Evolutionary conservation across 1,140 invertebrate species (phyloP).

Genomic region (Parasteatoda tepidariorum): DNA sequence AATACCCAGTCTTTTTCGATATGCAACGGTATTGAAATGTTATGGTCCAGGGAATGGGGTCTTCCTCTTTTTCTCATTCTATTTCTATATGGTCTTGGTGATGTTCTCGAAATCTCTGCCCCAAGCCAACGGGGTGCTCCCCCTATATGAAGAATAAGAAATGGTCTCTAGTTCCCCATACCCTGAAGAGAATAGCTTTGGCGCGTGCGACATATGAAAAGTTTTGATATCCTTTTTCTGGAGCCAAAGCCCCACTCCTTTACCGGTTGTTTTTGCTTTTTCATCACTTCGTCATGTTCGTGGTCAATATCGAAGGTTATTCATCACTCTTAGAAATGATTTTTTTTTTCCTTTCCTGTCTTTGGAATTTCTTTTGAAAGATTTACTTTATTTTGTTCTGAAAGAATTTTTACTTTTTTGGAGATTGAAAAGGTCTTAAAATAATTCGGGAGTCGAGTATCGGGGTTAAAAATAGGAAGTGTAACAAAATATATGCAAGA

Average conservation of each 20-base stretch:
- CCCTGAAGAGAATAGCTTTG: not conserved
- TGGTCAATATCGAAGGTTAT: slow-evolving; percentile 29
- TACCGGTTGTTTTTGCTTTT: slow-evolving; percentile 3
- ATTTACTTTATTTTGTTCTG: not conserved
- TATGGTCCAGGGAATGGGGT: slow-evolving; percentile 54
- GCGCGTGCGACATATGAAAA: not conserved
- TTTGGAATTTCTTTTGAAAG: not conserved
- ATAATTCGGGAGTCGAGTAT: too few species aligned
- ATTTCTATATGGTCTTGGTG: not conserved
- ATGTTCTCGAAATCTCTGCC: slow-evolving; percentile 14
- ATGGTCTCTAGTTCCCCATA: not conserved
- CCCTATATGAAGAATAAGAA: not conserved
- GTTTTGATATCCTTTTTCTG: slow-evolving; percentile 14
- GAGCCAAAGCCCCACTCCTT: slow-evolving; percentile 13
- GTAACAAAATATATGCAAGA: too few species aligned
- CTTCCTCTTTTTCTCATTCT: not conserved
- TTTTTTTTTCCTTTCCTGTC: not conserved
- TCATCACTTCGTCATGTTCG: slow-evolving; percentile 53
- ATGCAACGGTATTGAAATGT: slow-evolving; percentile 56
- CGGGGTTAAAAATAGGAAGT: too few species aligned
- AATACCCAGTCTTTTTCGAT: slow-evolving; percentile 9
- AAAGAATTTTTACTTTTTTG: too few species aligned
- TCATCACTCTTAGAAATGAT: slow-evolving; percentile 4
- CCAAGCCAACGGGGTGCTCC: not conserved
- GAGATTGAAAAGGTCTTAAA: too few species aligned